Conservation (phyloP, 2,113 vertebrate genomes). For the Xiphophorus hellerii region DNA sequence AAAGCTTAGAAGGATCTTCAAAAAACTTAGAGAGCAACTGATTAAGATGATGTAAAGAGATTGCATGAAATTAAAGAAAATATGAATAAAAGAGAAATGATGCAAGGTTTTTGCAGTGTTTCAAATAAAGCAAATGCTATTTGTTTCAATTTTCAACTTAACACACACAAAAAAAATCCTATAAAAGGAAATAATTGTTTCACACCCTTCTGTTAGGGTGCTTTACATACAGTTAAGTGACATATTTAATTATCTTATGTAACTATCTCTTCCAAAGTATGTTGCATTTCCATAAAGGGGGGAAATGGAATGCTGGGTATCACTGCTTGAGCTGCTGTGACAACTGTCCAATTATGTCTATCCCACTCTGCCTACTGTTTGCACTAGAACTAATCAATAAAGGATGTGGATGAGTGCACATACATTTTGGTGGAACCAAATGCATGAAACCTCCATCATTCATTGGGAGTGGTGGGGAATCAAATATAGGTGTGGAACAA, state of each 20-base stretch:
- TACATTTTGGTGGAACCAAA: conserved; percentile 97
- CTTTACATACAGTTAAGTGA: conserved; percentile 20
- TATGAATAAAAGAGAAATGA: too few species aligned
- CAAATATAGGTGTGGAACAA: conserved; percentile 84
- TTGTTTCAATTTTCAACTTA: too few species aligned
- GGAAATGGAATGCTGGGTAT: conserved; percentile 84
- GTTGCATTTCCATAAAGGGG: conserved; percentile 80
- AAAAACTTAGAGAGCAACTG: too few species aligned
- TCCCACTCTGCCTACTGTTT: conserved; percentile 97
- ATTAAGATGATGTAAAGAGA: too few species aligned
- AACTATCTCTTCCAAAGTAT: conserved; percentile 75
- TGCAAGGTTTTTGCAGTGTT: too few species aligned
- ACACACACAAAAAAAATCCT: too few species aligned
- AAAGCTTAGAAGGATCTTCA: too few species aligned
- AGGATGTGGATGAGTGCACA: conserved; percentile 98
- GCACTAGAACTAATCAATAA: conserved; percentile 99
- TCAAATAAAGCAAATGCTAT: too few species aligned
- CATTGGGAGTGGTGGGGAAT: conserved; percentile 85
- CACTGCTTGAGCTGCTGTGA: conserved; percentile 91
- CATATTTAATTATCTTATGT: conserved; percentile 50
- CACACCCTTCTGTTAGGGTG: not conserved
- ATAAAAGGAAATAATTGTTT: not conserved
- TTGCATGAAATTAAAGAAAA: too few species aligned
- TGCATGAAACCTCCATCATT: conserved; percentile 99
- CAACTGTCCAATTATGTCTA: conserved; percentile 99